phyloP scores from a whole-genome alignment of 2,888 invertebrate species.

The Cyclophora albipunctata region DNA sequence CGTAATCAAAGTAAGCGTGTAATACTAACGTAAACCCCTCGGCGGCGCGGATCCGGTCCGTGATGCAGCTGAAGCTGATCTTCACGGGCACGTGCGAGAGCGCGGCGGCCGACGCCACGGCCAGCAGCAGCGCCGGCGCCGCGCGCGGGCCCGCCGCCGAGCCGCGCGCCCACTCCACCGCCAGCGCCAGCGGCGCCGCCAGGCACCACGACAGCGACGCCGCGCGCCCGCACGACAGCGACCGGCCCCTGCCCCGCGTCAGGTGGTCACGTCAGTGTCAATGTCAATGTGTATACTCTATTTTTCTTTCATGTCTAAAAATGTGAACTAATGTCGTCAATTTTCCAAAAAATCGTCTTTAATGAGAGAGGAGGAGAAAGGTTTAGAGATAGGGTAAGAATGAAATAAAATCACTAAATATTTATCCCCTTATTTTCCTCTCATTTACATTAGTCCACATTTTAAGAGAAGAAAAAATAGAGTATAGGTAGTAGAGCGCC shows the following conservation, averaged over 20 bases:
- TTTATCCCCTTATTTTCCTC: too few relatives aligned
- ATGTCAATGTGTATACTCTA: too few relatives aligned
- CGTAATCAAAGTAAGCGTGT: too few relatives aligned
- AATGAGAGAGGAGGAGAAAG: too few relatives aligned
- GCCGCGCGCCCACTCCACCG: slow-evolving; percentile 78
- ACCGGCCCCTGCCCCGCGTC: slow-evolving; percentile 84
- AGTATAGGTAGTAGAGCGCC: too few relatives aligned
- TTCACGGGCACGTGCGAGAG: slow-evolving; percentile 32
- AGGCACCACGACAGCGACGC: slow-evolving; percentile 91
- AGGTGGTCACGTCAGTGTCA: slow-evolving; percentile 6
- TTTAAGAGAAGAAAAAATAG: too few relatives aligned
- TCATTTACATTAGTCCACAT: too few relatives aligned
- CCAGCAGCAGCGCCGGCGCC: slow-evolving; percentile 33
- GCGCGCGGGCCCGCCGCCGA: slow-evolving; percentile 21
- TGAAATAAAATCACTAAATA: too few relatives aligned
- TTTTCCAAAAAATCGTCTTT: too few relatives aligned
- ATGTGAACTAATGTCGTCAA: too few relatives aligned
- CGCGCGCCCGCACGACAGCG: slow-evolving; percentile 92
- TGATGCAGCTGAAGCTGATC: slow-evolving; percentile 30
- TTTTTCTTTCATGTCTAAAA: too few relatives aligned
- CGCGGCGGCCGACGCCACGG: slow-evolving; percentile 59
- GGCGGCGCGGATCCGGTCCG: slow-evolving; percentile 30
- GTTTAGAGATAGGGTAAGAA: too few relatives aligned
- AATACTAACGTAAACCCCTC: slow-evolving; percentile 51
- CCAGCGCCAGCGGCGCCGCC: slow-evolving; percentile 91